These are phyloP conservation scores for Alviniconcha strummeri DNA, from an alignment of 2,888 invertebrate species.

Conservation along the genomic window DNA sequence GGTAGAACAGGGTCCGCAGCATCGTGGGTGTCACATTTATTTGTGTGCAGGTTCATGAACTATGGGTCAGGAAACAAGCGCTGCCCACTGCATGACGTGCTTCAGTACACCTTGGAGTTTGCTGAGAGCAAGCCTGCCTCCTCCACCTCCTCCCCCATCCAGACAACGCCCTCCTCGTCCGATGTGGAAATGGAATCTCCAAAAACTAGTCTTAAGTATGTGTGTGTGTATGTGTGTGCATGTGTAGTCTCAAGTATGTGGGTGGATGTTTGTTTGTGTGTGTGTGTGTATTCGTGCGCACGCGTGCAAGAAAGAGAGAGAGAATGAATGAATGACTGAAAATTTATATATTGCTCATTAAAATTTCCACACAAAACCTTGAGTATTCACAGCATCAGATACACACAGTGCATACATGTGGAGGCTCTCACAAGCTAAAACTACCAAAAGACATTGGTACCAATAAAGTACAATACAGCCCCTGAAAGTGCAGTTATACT, in stretches of 20 bases:
- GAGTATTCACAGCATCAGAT: too few species aligned
- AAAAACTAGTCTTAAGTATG: constrained; percentile 50
- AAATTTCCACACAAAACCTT: too few species aligned
- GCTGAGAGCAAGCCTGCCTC: constrained; percentile 64
- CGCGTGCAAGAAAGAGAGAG: background rate
- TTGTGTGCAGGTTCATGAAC: constrained; percentile 68
- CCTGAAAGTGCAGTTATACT: too few species aligned
- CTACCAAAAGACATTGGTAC: too few species aligned
- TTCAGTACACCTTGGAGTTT: constrained; percentile 74
- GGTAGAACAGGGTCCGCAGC: too few species aligned
- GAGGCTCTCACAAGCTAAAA: too few species aligned
- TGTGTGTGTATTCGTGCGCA: background rate
- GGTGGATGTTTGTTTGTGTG: background rate
- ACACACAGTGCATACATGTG: too few species aligned
- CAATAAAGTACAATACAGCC: too few species aligned
- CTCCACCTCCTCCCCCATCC: constrained; percentile 41
- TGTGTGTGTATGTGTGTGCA: background rate
- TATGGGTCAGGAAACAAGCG: constrained; percentile 72
- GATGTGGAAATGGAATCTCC: constrained; percentile 73
- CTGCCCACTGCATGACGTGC: constrained; percentile 73
- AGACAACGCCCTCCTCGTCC: constrained; percentile 34
- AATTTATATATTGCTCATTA: background rate
- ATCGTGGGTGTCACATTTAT: background rate
- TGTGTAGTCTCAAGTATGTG: too few species aligned
- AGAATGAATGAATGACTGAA: background rate